Evolutionary conservation across 2,797 vertebrate species (phyloP).

Genomic region (Pseudochirops cupreus): DNA sequence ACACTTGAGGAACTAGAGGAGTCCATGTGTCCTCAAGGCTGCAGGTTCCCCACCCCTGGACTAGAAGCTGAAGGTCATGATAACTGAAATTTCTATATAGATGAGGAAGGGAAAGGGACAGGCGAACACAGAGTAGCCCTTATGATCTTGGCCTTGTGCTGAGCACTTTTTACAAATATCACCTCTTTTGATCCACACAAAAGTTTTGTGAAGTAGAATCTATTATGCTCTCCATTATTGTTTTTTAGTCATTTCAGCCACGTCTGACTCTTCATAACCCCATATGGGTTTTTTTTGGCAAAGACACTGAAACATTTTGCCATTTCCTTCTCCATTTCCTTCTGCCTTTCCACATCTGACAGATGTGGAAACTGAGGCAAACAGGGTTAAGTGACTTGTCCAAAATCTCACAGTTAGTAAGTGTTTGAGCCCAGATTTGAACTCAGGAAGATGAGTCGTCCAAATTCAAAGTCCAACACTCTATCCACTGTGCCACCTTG

Average conservation of each 20-base stretch:
- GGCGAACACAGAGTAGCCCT: fast-evolving
- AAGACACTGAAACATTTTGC: neutral
- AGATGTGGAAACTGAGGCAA: neutral
- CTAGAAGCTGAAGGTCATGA: too few relatives aligned
- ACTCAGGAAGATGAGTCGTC: neutral
- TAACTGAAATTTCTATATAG: too few relatives aligned
- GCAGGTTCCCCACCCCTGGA: too few relatives aligned
- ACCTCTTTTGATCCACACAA: neutral
- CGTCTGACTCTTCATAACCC: too few relatives aligned
- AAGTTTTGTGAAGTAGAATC: too few relatives aligned
- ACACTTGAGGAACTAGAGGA: too few relatives aligned
- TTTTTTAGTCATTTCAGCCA: neutral
- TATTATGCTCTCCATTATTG: neutral
- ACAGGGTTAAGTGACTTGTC: neutral
- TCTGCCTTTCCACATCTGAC: neutral
- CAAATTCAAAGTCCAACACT: too few relatives aligned
- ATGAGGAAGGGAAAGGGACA: neutral
- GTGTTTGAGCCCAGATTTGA: neutral
- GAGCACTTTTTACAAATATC: neutral
- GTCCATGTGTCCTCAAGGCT: too few relatives aligned
- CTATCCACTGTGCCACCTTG: neutral
- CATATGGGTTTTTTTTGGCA: neutral
- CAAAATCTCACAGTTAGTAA: neutral
- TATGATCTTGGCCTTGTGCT: neutral
- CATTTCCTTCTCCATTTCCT: neutral